Conservation (phyloP, 2,888 invertebrate species). For the Lymantria dispar region DNA sequence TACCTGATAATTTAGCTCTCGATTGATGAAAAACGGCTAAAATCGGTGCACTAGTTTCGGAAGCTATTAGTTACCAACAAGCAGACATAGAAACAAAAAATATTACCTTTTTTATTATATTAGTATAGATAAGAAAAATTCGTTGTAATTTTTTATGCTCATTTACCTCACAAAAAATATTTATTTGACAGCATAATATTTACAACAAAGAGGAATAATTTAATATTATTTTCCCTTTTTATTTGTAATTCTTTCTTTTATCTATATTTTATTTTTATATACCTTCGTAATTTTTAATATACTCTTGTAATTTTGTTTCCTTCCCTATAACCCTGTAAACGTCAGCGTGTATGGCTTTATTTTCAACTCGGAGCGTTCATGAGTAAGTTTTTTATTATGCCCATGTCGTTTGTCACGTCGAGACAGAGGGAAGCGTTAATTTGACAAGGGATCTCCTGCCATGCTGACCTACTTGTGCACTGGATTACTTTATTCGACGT, state of each 20-base stretch:
- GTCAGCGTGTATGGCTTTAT: conserved; percentile 43
- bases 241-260: not conserved
- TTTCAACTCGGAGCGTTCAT: conserved; percentile 44
- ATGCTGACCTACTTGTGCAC: conserved; percentile 63
- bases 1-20: too few species aligned
- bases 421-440: conserved; percentile 76
- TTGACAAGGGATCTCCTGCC: conserved; percentile 74
- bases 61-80: too few species aligned
- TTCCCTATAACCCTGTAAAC: conserved; percentile 35
- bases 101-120: too few species aligned
- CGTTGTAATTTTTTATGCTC: too few species aligned
- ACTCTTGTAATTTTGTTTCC: conserved; percentile 31
- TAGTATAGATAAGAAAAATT: too few species aligned
- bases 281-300: conserved; percentile 36
- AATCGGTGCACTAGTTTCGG: too few species aligned
- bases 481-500: conserved; percentile 54
- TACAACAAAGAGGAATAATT: too few species aligned
- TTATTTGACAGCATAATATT: too few species aligned
- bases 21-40: too few species aligned
- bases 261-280: conserved; percentile 11
- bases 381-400: conserved; percentile 59
- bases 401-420: conserved; percentile 69
- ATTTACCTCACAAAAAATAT: too few species aligned
- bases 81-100: too few species aligned
- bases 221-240: not conserved